These are phyloP conservation scores for Lochmaea crataegi DNA, from an alignment of 2,888 invertebrate species.

Conservation along the genomic window DNA sequence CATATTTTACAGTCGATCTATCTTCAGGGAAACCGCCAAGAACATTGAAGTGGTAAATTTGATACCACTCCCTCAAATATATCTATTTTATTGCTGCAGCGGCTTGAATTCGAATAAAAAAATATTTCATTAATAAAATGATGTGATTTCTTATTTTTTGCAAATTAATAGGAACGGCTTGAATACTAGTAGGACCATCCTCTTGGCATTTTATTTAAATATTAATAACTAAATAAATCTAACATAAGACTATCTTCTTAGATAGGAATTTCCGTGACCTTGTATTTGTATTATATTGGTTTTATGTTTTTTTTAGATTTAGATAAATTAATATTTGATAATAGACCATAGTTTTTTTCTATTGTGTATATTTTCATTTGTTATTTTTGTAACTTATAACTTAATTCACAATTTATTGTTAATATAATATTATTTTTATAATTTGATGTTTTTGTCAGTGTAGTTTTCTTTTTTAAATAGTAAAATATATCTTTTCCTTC, in stretches of 20 bases:
- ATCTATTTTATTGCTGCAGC: too few species aligned
- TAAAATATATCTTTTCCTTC: conserved; percentile 46
- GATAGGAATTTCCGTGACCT: conserved; percentile 63
- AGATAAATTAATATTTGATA: conserved; percentile 62
- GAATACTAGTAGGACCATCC: conserved; percentile 35
- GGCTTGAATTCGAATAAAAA: too few species aligned
- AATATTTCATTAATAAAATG: too few species aligned
- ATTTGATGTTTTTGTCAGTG: conserved; percentile 46
- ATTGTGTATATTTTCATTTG: conserved; percentile 56
- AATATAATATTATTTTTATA: conserved; percentile 45
- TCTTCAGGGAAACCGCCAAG: too few species aligned
- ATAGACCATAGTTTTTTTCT: conserved; percentile 60
- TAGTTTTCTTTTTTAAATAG: conserved; percentile 45
- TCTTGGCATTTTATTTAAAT: conserved; percentile 47
- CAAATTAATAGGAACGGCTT: background rate
- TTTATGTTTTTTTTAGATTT: conserved; percentile 64
- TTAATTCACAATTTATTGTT: conserved; percentile 46
- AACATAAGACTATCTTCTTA: conserved; percentile 60
- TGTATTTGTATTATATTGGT: conserved; percentile 66
- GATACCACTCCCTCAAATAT: too few species aligned
- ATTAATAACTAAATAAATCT: conserved; percentile 37
- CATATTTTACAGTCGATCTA: too few species aligned
- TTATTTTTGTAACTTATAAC: conserved; percentile 47
- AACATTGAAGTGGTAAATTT: too few species aligned
- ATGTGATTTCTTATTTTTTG: background rate